Base-by-base conservation (phyloP, 2,888 invertebrate species). In the Cheilosia variabilis region DNA sequence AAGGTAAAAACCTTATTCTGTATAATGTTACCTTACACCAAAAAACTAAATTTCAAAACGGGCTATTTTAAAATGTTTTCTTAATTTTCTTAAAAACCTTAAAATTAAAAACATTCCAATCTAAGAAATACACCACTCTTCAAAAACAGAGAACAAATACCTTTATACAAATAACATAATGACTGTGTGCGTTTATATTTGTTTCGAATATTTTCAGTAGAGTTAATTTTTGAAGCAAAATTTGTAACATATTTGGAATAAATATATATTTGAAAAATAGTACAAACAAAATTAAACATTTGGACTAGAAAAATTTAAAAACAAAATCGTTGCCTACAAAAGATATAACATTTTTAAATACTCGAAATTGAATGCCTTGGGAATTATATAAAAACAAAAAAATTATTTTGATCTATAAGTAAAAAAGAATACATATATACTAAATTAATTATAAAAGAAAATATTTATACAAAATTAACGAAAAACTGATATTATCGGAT, bases 391-490 rank as follows among this genome's bases (percentile, higher is more conserved):
- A 71, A 73, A 72, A 77, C 62, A 69, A 53, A 55, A 69, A 37
- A 37, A 37, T 37, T 37, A 76, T 75, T 86, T 86, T 80, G 80
- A 86, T 66, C 78, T 62, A 73, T 53, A 77, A 82, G 47, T 58
- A 84, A 71, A 71, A 76, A 75, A 69, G 63, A 87, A 88, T 86
- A 87, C 89, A 87, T 88, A 88, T 89, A 87, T 88, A 88, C 88
- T 89, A 87, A 76, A 78, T 88, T 87, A 87, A 87, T 82, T 75
- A 72, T 80, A 80, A 87, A 86, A 81, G 83, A 87, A 87, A 86
- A 80, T 88, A 88, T 89, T 89, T 89, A 89, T 88, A 88, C 87
- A 87, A 88, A 86, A 86, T 87, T 87, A 75, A 78, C 10, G 17
- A 24, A 69, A 84, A 60, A 76, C 60, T 68, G 58, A 86, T 77